Evolutionary conservation across 2,888 invertebrate species (phyloP).

Genomic region (Patella caerulea): DNA sequence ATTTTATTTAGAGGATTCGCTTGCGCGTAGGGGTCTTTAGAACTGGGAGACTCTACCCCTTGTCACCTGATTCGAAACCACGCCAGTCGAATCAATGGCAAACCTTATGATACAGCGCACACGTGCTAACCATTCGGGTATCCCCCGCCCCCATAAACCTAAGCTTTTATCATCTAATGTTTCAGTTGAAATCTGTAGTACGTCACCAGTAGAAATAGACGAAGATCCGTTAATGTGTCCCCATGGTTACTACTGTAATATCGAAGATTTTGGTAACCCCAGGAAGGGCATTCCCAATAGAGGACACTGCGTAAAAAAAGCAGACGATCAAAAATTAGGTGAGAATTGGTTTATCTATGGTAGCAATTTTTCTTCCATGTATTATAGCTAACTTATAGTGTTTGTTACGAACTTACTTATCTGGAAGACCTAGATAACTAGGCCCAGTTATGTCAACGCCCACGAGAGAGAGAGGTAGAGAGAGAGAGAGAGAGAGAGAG

Average conservation of each 20-base stretch:
- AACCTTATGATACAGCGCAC: too few species aligned
- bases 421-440: not conserved
- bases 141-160: too few species aligned
- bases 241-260: slow-evolving; percentile 63
- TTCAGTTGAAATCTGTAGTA: slow-evolving; percentile 59
- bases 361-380: too few species aligned
- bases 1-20: too few species aligned
- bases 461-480: too few species aligned
- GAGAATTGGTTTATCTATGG: not conserved
- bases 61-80: too few species aligned
- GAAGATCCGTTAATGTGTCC: slow-evolving; percentile 66
- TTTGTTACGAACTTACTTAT: not conserved
- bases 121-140: too few species aligned
- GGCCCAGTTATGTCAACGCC: too few species aligned
- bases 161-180: not conserved
- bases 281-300: slow-evolving; percentile 55
- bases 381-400: too few species aligned
- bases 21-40: too few species aligned
- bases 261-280: slow-evolving; percentile 50
- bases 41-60: too few species aligned
- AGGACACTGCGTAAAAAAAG: slow-evolving; percentile 60
- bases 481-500: not conserved
- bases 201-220: slow-evolving; percentile 49
- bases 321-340: slow-evolving; percentile 80
- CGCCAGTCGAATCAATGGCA: too few species aligned